Conservation (phyloP, 2,113 vertebrate genomes). For the Brevimyrus niger region DNA sequence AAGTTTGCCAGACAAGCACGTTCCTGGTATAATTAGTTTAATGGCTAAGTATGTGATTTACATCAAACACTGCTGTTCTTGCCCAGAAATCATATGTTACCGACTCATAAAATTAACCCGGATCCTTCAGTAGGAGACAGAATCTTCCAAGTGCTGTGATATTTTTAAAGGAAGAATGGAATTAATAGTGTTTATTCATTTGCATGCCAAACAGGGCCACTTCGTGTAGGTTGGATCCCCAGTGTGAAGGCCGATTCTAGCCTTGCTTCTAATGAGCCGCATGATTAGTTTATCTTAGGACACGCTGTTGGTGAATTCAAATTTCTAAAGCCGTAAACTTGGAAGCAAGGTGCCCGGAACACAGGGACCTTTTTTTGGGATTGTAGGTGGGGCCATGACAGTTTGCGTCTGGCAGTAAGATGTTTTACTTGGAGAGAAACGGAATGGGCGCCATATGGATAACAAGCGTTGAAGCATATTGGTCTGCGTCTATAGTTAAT, state of each 20-base stretch:
- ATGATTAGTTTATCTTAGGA: constrained; percentile 6
- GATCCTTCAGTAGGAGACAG: not conserved
- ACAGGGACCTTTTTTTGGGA: constrained; percentile 24
- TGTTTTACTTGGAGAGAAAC: constrained; percentile 18
- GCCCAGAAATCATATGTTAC: not conserved
- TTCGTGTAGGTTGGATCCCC: constrained; percentile 12
- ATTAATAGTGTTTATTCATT: constrained; percentile 15
- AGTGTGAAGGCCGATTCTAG: not conserved
- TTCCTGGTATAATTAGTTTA: not conserved
- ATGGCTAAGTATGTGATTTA: not conserved
- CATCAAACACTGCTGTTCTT: constrained; percentile 3
- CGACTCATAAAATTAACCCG: not conserved
- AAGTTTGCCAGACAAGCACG: not conserved
- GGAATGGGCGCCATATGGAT: constrained; percentile 17
- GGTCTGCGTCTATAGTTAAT: constrained; percentile 49
- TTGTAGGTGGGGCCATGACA: constrained; percentile 12
- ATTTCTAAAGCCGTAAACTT: not conserved
- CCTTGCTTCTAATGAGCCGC: not conserved
- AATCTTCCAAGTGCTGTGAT: not conserved
- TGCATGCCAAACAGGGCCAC: constrained; percentile 8
- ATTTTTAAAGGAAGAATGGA: constrained; percentile 1
- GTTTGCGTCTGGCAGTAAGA: constrained; percentile 16
- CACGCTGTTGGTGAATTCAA: not conserved
- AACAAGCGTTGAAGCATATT: constrained; percentile 54
- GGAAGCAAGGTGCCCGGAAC: constrained; percentile 28